These are phyloP conservation scores for Toxotes chatareus DNA, from an alignment of 2,113 vertebrate genomes.

Conservation along the genomic window DNA sequence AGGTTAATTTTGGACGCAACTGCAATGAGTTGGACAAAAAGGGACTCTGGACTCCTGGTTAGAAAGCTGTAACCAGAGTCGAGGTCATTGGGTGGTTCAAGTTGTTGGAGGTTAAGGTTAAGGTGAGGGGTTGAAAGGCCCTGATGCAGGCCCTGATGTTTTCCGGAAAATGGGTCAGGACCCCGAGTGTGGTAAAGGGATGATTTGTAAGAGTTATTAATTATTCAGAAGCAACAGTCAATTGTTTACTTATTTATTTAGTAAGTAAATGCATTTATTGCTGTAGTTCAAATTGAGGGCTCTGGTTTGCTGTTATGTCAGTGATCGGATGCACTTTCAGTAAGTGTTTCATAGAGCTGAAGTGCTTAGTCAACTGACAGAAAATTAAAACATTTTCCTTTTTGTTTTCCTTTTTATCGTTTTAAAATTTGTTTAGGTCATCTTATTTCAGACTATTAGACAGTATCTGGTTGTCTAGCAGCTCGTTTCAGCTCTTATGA, in stretches of 20 bases:
- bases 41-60: neutral
- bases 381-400: neutral
- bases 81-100: slow-evolving; percentile 20
- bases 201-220: slow-evolving; percentile 27
- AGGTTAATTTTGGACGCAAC: slow-evolving; percentile 58
- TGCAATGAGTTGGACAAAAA: slow-evolving; percentile 24
- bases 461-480: neutral
- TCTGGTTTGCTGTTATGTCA: neutral
- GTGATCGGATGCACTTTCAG: slow-evolving; percentile 1
- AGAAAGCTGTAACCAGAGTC: slow-evolving; percentile 56
- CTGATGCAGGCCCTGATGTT: neutral
- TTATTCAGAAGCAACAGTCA: slow-evolving; percentile 33
- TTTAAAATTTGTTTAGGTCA: neutral
- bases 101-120: slow-evolving; percentile 17
- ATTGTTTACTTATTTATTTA: slow-evolving; percentile 3
- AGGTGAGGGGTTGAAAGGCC: slow-evolving; percentile 49
- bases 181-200: neutral
- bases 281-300: neutral
- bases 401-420: neutral
- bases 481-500: neutral
- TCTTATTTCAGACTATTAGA: neutral
- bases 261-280: neutral
- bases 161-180: slow-evolving; percentile 44
- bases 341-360: neutral
- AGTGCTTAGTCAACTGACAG: neutral